phyloP scores from a whole-genome alignment of 2,113 vertebrate genomes.

The Pavo muticus region DNA sequence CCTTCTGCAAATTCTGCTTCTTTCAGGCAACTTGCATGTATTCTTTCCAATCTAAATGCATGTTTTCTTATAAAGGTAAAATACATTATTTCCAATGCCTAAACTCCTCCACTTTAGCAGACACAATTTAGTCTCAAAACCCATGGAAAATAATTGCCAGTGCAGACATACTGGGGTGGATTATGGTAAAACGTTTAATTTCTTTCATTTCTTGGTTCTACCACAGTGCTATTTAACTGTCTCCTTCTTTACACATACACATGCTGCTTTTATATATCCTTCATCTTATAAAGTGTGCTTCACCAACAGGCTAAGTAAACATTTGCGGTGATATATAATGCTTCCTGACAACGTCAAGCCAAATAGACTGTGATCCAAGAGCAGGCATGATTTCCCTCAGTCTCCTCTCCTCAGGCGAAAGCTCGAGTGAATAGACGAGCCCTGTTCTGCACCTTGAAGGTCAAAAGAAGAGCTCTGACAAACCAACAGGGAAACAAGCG shows the following conservation, averaged over 20 bases:
- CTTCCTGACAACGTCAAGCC: conserved; percentile 76
- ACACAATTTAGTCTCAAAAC: not conserved
- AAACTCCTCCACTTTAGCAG: not conserved
- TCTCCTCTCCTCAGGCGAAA: conserved; percentile 70
- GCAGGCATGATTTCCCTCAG: conserved; percentile 65
- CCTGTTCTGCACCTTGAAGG: conserved; percentile 74
- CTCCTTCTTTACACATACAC: conserved; percentile 23
- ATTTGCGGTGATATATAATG: conserved; percentile 66
- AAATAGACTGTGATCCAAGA: conserved; percentile 68
- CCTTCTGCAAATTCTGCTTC: not conserved
- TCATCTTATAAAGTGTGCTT: conserved; percentile 41
- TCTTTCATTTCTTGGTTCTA: conserved; percentile 44
- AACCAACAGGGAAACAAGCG: conserved; percentile 60
- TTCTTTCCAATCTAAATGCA: not conserved
- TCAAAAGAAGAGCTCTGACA: conserved; percentile 69
- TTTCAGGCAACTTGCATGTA: not conserved
- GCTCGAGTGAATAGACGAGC: conserved; percentile 56
- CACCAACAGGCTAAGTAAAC: conserved; percentile 62
- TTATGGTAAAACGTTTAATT: not conserved
- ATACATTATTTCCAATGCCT: not conserved
- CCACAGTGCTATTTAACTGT: conserved; percentile 18
- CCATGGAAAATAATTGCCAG: not conserved
- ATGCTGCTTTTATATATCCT: conserved; percentile 12
- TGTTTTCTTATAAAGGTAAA: not conserved
- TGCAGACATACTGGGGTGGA: not conserved